A percentile compares a stretch with the other conserved stretches of the same genome.
Conservation (phyloP, 2,113 vertebrate genomes). For the Turnix velox region DNA sequence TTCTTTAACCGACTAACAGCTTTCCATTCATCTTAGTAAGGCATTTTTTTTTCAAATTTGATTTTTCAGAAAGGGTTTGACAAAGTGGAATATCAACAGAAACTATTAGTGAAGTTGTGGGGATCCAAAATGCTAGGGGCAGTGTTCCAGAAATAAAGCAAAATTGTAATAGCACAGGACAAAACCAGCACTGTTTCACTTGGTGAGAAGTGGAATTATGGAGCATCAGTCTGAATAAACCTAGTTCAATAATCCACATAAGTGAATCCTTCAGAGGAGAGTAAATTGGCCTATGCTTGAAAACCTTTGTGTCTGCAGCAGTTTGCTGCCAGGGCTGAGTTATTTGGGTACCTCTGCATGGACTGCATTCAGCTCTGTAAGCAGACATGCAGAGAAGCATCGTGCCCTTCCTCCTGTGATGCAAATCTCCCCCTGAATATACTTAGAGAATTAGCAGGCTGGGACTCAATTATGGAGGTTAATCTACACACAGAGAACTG, state of each 20-base stretch:
- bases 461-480: not conserved
- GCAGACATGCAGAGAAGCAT: fast-evolving
- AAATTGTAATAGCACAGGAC: not conserved
- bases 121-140: not conserved
- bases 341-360: not conserved
- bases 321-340: not conserved
- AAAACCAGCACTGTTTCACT: not conserved
- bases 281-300: not conserved
- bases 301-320: not conserved
- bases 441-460: not conserved
- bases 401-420: not conserved
- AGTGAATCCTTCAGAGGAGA: not conserved
- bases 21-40: not conserved
- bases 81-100: not conserved
- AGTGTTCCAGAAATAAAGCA: not conserved
- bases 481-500: not conserved
- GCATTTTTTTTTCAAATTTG: not conserved
- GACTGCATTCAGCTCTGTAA: not conserved
- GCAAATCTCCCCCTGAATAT: not conserved
- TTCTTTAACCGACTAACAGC: not conserved
- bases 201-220: not conserved
- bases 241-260: not conserved
- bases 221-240: not conserved
- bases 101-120: not conserved
- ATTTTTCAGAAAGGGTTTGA: not conserved